Evolutionary conservation across 2,888 invertebrate genomes (phyloP).

Genomic region (Mimas tiliae): DNA sequence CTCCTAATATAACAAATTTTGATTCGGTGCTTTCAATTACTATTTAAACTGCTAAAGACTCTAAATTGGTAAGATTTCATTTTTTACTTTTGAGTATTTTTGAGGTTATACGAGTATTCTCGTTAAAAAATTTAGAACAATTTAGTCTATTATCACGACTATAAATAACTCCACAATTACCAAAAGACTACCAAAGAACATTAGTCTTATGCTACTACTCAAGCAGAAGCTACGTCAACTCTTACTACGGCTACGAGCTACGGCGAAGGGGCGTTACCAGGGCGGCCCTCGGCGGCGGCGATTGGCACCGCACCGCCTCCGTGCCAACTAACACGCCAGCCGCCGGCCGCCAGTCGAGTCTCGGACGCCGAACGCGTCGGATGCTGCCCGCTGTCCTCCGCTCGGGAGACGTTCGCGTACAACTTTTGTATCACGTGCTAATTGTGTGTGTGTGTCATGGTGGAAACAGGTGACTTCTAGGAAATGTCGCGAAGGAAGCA

Average conservation of each 20-base stretch:
- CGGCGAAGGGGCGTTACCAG: slow-evolving; percentile 58
- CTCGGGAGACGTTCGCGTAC: slow-evolving; percentile 16
- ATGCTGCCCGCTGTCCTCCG: slow-evolving; percentile 43
- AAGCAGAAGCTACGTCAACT: slow-evolving; percentile 32
- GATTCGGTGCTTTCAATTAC: too few relatives aligned
- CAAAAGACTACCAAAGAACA: too few relatives aligned
- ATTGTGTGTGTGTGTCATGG: slow-evolving; percentile 67
- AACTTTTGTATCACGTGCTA: slow-evolving; percentile 40
- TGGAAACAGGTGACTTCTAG: slow-evolving; percentile 67
- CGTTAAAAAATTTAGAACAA: too few relatives aligned
- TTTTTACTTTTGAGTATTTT: too few relatives aligned
- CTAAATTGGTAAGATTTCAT: too few relatives aligned
- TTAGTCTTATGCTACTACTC: neutral
- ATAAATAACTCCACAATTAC: too few relatives aligned
- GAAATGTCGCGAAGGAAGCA: slow-evolving; percentile 97
- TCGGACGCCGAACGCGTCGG: slow-evolving; percentile 47
- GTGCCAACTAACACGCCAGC: slow-evolving; percentile 31
- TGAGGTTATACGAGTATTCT: too few relatives aligned
- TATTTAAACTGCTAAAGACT: too few relatives aligned
- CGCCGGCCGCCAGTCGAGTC: slow-evolving; percentile 62
- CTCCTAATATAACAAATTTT: too few relatives aligned
- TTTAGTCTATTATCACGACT: too few relatives aligned
- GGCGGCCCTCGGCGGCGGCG: slow-evolving; percentile 50
- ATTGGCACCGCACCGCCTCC: slow-evolving; percentile 47
- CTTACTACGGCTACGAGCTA: slow-evolving; percentile 49